Evolutionary conservation across 2,888 invertebrate species (phyloP), one percentile per base, ranked within the genome.

Genomic region (Junonia oenone): DNA sequence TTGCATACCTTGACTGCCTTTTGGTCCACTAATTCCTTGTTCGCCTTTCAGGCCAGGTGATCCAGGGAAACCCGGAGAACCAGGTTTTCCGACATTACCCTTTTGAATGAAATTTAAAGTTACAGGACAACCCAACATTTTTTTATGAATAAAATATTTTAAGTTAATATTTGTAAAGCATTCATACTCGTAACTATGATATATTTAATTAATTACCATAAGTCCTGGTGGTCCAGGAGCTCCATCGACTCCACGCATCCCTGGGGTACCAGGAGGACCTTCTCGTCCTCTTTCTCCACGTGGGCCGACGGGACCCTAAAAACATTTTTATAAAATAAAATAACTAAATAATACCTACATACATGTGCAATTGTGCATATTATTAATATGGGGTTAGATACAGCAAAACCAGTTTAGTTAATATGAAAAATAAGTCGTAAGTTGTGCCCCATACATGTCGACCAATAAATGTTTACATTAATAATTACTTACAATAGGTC

Each of bases 281-380:
- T 97, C 96, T 33, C 96, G 91, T 0, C 97, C 97, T 71, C 96
- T 91, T 85, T 97, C 97, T 4, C 97, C 97, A 63, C 96, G 91
- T 5, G 95, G 91, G 31, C 97, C 97, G 13, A 93, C 91, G 17
- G 95, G 94, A 22, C 97, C 97, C 95, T 95, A 58, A 45, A 68
- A n/a, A n/a, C n/a, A n/a, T n/a, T n/a, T n/a, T n/a, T n/a, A n/a
- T n/a, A n/a, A n/a, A n/a, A n/a, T n/a, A n/a, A n/a, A n/a, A n/a
- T n/a, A n/a, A n/a, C n/a, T n/a, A n/a, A n/a, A n/a, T n/a, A n/a
- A n/a, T n/a, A n/a, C n/a, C n/a, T n/a, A n/a, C n/a, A n/a, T n/a
- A n/a, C n/a, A n/a, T n/a, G n/a, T n/a, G n/a, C n/a, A n/a, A n/a
- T n/a, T n/a, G n/a, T n/a, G n/a, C n/a, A n/a, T n/a, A n/a, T n/a